These are phyloP conservation scores for Atrichornis clamosus DNA, from an alignment of 2,113 vertebrate species.

Conservation along the genomic window DNA sequence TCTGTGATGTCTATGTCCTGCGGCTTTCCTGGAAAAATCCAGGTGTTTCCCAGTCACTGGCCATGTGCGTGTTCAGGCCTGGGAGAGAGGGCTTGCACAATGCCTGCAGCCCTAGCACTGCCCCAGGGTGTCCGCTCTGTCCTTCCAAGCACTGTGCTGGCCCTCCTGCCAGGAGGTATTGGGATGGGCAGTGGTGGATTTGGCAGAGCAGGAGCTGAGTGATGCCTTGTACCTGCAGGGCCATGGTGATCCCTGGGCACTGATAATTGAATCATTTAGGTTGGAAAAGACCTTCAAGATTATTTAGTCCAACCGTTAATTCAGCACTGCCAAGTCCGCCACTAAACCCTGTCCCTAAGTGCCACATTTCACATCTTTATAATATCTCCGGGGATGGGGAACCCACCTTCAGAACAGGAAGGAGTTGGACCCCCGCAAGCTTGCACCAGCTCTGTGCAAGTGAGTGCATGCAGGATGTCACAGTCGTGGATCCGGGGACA, in stretches of 20 bases:
- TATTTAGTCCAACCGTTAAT: neutral
- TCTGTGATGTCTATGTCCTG: accelerated
- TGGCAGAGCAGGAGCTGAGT: neutral
- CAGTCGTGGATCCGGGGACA: neutral
- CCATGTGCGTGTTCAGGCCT: accelerated
- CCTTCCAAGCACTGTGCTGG: neutral
- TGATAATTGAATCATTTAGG: neutral
- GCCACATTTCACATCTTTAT: neutral
- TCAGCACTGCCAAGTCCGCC: neutral
- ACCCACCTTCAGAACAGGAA: neutral
- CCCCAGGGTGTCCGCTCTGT: neutral
- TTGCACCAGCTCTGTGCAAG: neutral
- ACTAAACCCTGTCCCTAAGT: neutral
- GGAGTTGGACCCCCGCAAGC: neutral
- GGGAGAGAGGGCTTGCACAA: neutral
- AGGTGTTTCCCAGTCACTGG: neutral
- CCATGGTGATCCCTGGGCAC: accelerated
- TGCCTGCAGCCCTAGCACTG: neutral
- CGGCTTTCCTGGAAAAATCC: neutral
- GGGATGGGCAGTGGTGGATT: neutral
- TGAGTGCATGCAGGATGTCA: neutral
- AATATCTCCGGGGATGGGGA: neutral
- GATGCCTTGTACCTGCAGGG: neutral
- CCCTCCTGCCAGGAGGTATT: neutral
- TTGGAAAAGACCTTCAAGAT: neutral